These are phyloP conservation scores for Dynastes maya DNA, from an alignment of 2,888 invertebrate genomes.

Conservation along the genomic window DNA sequence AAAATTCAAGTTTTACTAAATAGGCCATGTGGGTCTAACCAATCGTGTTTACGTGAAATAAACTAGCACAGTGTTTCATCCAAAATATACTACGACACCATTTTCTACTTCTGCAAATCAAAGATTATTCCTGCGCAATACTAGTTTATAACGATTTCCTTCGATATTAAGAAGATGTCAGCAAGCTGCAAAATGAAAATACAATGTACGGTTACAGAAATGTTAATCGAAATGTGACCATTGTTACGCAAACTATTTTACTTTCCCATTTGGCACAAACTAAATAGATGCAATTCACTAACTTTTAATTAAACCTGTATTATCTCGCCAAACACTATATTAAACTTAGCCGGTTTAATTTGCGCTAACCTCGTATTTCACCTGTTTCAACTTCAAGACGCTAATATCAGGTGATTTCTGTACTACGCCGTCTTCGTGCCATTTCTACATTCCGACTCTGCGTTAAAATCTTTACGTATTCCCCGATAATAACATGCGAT, in stretches of 20 bases:
- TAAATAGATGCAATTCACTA: conserved; percentile 17
- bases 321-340: conserved; percentile 22
- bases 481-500: conserved; percentile 45
- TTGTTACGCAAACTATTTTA: conserved; percentile 12
- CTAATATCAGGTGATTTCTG: conserved; percentile 34
- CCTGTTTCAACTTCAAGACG: conserved; percentile 25
- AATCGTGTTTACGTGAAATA: no score
- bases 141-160: no score
- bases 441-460: conserved; percentile 6
- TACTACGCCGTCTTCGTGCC: conserved; percentile 9
- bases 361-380: conserved; percentile 38
- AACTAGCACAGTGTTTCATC: no score
- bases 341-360: conserved; percentile 40
- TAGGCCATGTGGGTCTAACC: no score
- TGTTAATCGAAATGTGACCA: background rate
- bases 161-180: no score
- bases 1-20: no score
- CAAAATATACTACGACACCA: no score
- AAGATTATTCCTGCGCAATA: no score
- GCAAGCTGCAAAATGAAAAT: no score
- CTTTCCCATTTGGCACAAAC: background rate
- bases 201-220: no score
- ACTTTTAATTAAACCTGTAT: conserved; percentile 31
- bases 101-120: no score
- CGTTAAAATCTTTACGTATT: conserved; percentile 43